phyloP scores from a whole-genome alignment of 1,140 invertebrate genomes.

The Leptonema lineaticorne region DNA sequence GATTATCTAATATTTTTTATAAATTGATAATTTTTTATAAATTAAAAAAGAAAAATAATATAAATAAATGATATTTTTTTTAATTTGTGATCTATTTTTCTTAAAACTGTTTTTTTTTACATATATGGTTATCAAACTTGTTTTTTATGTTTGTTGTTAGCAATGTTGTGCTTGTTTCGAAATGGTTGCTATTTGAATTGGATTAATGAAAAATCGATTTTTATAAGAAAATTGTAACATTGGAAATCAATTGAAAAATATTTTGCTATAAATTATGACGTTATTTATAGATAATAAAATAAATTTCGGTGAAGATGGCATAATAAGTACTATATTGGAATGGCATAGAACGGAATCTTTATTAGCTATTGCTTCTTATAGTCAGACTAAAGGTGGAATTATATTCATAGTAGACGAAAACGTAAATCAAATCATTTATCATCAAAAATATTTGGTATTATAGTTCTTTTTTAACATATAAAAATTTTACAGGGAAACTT shows the following conservation, averaged over 20 bases:
- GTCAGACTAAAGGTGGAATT: conserved; percentile 82
- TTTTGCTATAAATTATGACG: conserved; percentile 60
- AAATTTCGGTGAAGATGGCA: conserved; percentile 65
- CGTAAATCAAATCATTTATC: conserved; percentile 54
- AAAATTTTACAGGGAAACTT: conserved; percentile 69
- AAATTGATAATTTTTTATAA: too few species aligned
- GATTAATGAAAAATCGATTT: background rate
- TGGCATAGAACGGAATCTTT: conserved; percentile 81
- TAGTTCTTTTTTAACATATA: background rate
- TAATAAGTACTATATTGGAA: conserved; percentile 71
- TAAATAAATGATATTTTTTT: too few species aligned
- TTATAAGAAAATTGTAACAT: background rate
- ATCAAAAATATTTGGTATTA: background rate
- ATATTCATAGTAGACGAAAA: conserved; percentile 87
- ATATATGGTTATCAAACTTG: background rate
- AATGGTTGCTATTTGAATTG: conserved; percentile 34
- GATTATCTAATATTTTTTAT: too few species aligned
- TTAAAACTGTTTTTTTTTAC: too few species aligned
- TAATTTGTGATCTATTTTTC: too few species aligned
- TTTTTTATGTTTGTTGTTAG: background rate
- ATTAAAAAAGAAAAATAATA: too few species aligned
- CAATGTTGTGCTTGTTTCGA: conserved; percentile 33
- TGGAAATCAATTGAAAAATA: background rate
- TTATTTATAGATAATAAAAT: conserved; percentile 76
- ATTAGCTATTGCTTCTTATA: conserved; percentile 82